These are phyloP conservation scores for Chaitophorus viminalis DNA, from an alignment of 2,888 invertebrate genomes.

Conservation along the genomic window DNA sequence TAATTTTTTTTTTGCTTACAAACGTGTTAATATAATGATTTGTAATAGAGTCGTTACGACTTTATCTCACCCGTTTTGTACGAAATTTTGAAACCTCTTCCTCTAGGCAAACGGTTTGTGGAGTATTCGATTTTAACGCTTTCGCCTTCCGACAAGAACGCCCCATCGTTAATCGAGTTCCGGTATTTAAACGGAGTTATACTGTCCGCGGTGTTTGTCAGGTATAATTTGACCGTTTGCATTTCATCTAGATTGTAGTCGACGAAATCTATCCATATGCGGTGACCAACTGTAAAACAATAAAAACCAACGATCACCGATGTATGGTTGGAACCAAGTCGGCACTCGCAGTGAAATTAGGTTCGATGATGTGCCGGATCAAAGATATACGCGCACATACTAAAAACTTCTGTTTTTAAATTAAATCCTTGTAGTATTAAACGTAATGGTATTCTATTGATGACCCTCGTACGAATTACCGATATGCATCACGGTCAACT, in stretches of 20 bases:
- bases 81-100: constrained; percentile 75
- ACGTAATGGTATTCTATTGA: too few species aligned
- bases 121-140: constrained; percentile 73
- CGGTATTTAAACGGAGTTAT: constrained; percentile 70
- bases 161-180: constrained; percentile 74
- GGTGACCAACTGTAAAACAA: constrained; percentile 70
- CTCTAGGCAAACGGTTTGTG: constrained; percentile 75
- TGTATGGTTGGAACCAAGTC: neutral
- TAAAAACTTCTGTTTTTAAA: too few species aligned
- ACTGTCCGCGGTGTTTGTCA: constrained; percentile 31
- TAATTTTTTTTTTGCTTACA: neutral
- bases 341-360: too few species aligned
- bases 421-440: too few species aligned
- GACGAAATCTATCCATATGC: constrained; percentile 78
- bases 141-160: constrained; percentile 75
- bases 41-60: neutral
- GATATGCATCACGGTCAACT: too few species aligned
- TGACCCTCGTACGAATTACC: too few species aligned
- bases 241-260: constrained; percentile 71
- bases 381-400: too few species aligned
- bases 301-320: neutral
- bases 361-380: too few species aligned
- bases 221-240: constrained; percentile 51
- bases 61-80: constrained; percentile 73
- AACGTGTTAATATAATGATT: neutral